Evolutionary conservation across 1,140 invertebrate genomes (phyloP).

Genomic region (Aphaenogaster ashmeadi): DNA sequence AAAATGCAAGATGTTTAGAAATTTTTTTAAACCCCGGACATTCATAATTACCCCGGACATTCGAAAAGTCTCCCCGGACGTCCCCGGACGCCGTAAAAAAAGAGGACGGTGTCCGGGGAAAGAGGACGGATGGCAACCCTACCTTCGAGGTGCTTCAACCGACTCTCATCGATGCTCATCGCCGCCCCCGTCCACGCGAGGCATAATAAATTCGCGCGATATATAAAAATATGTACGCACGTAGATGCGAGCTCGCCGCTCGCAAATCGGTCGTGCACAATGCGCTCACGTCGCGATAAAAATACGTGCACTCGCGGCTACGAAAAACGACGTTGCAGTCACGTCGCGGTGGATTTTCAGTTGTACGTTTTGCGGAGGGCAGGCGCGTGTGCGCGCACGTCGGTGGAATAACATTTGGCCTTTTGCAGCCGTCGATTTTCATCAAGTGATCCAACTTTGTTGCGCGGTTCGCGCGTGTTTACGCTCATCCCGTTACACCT

Average conservation of each 20-base stretch:
- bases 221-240: slow-evolving; percentile 41
- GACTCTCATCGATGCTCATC: not conserved
- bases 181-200: not conserved
- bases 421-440: slow-evolving; percentile 71
- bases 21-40: too few relatives aligned
- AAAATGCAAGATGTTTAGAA: too few relatives aligned
- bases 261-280: slow-evolving; percentile 49
- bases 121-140: too few relatives aligned
- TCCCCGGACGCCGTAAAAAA: too few relatives aligned
- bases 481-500: slow-evolving; percentile 56
- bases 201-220: slow-evolving; percentile 15
- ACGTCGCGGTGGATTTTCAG: slow-evolving; percentile 59
- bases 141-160: too few relatives aligned
- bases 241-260: not conserved
- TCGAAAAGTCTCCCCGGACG: too few relatives aligned
- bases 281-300: slow-evolving; percentile 51
- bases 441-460: slow-evolving; percentile 67
- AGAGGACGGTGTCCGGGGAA: too few relatives aligned
- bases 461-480: slow-evolving; percentile 53
- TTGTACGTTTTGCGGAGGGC: slow-evolving; percentile 50
- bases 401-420: slow-evolving; percentile 61
- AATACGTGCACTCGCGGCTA: slow-evolving; percentile 16
- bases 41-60: too few relatives aligned
- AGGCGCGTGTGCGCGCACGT: slow-evolving; percentile 23
- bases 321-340: slow-evolving; percentile 51